A percentile compares a stretch with the other conserved stretches of the same genome.
Conservation (phyloP, 2,888 invertebrate species). For the Halictus ligatus region DNA sequence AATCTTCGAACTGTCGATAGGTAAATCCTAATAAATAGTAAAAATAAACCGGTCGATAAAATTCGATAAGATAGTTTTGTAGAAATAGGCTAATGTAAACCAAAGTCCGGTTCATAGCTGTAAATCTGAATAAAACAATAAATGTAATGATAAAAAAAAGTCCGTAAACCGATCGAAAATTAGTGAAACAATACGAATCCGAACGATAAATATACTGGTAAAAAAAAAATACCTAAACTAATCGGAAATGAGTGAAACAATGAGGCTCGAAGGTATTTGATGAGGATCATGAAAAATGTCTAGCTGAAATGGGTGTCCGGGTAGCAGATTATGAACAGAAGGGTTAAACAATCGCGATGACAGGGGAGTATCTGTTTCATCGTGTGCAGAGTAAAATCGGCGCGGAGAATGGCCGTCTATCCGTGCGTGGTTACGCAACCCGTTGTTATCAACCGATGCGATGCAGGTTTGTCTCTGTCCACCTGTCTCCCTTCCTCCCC, state of each 20-base stretch:
- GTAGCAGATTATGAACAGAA: not conserved
- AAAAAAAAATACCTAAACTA: not conserved
- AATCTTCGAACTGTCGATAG: too few relatives aligned
- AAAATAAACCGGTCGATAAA: too few relatives aligned
- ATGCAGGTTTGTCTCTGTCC: not conserved
- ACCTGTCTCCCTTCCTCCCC: not conserved
- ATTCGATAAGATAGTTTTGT: too few relatives aligned
- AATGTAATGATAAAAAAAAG: too few relatives aligned
- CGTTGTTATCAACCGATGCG: slow-evolving; percentile 22
- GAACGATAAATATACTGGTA: too few relatives aligned
- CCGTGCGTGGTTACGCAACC: slow-evolving; percentile 21
- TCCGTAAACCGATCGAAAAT: too few relatives aligned
- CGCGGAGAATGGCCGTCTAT: slow-evolving; percentile 8
- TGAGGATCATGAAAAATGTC: not conserved
- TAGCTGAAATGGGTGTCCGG: not conserved
- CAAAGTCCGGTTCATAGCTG: too few relatives aligned
- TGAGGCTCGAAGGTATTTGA: not conserved
- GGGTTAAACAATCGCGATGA: slow-evolving; percentile 15
- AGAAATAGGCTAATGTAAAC: too few relatives aligned
- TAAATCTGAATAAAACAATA: too few relatives aligned
- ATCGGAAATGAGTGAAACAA: not conserved
- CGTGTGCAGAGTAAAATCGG: slow-evolving; percentile 16
- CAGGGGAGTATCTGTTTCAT: not conserved
- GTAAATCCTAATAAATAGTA: too few relatives aligned
- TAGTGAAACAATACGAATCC: too few relatives aligned